Percentiles rank a stretch among this genome's conserved stretches.
These are phyloP conservation scores for Elephantulus edwardii DNA, from an alignment of 2,113 vertebrate species.

Conservation along the genomic window DNA sequence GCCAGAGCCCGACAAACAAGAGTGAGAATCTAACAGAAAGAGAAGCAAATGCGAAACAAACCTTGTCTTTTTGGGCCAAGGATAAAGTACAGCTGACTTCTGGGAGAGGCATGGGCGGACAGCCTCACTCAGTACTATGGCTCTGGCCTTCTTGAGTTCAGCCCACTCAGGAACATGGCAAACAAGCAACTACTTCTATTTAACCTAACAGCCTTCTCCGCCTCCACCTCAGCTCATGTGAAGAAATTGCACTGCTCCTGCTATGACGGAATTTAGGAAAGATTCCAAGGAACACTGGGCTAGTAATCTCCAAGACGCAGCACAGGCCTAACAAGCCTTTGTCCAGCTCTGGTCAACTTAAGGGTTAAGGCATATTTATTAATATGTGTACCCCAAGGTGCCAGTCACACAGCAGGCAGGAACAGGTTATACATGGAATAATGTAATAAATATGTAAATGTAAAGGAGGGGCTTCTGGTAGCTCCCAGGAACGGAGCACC, in stretches of 20 bases:
- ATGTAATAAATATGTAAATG: not conserved
- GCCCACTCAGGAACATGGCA: not conserved
- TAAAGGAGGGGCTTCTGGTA: not conserved
- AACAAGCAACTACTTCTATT: not conserved
- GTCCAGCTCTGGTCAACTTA: not conserved
- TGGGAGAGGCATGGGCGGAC: not conserved
- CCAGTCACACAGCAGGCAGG: not conserved
- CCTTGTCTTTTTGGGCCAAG: not conserved
- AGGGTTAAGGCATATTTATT: not conserved
- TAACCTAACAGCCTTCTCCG: not conserved
- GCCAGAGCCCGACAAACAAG: not conserved
- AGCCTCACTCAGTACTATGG: not conserved
- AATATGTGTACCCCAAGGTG: rapidly evolving
- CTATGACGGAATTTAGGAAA: not conserved
- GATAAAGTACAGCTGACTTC: not conserved
- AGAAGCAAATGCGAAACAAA: not conserved
- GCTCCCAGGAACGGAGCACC: not conserved
- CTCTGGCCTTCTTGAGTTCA: not conserved
- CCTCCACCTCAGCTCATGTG: not conserved
- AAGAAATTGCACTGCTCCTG: not conserved
- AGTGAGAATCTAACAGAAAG: not conserved
- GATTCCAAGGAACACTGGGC: not conserved
- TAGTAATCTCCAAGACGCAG: not conserved
- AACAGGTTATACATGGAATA: not conserved
- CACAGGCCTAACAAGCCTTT: rapidly evolving